phyloP scores from a whole-genome alignment of 2,797 vertebrate species.

The Cynopterus sphinx region DNA sequence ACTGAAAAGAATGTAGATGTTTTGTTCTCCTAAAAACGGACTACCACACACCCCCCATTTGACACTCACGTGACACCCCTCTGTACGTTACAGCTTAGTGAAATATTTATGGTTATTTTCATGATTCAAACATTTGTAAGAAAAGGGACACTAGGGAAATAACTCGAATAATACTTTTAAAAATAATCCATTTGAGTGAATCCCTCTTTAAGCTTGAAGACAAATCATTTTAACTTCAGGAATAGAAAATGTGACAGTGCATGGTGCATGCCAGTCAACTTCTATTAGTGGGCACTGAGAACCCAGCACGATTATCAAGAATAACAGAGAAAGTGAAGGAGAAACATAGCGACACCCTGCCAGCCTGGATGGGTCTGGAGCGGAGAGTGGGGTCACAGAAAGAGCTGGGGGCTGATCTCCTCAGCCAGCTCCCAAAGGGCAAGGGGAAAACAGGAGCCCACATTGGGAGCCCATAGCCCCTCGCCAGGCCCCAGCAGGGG shows the following conservation, averaged over 20 bases:
- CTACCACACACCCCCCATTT: background rate
- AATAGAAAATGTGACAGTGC: background rate
- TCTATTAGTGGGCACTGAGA: background rate
- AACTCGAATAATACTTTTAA: background rate
- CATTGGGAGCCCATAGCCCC: no score
- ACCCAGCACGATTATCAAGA: background rate
- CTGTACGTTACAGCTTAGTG: background rate
- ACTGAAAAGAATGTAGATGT: background rate
- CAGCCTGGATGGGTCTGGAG: background rate
- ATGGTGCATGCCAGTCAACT: background rate
- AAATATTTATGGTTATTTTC: background rate
- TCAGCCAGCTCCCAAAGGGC: background rate
- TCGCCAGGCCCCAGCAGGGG: no score
- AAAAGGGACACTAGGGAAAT: conserved; percentile 22
- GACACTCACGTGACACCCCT: background rate
- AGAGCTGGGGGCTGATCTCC: background rate
- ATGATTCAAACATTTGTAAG: conserved; percentile 15
- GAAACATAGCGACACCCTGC: background rate
- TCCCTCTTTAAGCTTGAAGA: background rate
- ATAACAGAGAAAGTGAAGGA: background rate
- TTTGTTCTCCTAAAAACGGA: conserved; percentile 24
- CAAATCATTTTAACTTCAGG: conserved; percentile 22
- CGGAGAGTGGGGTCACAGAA: background rate
- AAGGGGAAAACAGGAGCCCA: background rate
- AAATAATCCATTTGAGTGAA: conserved; percentile 18